Evolutionary conservation across 1,140 invertebrate genomes (phyloP).

Genomic region (Heterodera schachtii): DNA sequence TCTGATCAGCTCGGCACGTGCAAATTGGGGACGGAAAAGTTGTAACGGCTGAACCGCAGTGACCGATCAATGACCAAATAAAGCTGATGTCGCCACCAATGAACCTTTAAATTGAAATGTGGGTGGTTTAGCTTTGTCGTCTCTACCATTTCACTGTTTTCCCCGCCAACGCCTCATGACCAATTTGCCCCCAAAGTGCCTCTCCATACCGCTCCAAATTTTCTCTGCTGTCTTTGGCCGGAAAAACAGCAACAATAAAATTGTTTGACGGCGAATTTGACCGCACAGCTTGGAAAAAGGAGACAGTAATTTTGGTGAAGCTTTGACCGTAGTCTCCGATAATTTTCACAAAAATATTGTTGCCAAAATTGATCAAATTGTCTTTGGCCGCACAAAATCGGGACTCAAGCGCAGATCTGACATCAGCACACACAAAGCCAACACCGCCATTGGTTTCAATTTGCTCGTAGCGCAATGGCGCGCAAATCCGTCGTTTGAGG

Average conservation of each 20-base stretch:
- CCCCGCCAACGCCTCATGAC: neutral
- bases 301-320: neutral
- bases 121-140: neutral
- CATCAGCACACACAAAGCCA: neutral
- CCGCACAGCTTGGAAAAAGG: neutral
- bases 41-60: neutral
- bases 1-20: neutral
- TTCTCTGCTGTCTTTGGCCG: neutral
- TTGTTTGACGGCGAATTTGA: neutral
- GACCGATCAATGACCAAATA: neutral
- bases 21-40: neutral
- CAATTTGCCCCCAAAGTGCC: neutral
- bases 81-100: neutral
- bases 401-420: neutral
- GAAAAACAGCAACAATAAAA: neutral
- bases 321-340: neutral
- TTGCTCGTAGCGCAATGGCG: neutral
- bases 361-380: neutral
- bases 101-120: neutral
- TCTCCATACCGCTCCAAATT: neutral
- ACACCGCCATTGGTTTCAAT: neutral
- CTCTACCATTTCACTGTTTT: neutral
- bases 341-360: neutral
- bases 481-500: neutral
- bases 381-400: neutral